Percentiles rank a stretch among this genome's conserved stretches.
Evolutionary conservation across 2,888 invertebrate genomes (phyloP).

Genomic region (Eupithecia inturbata): DNA sequence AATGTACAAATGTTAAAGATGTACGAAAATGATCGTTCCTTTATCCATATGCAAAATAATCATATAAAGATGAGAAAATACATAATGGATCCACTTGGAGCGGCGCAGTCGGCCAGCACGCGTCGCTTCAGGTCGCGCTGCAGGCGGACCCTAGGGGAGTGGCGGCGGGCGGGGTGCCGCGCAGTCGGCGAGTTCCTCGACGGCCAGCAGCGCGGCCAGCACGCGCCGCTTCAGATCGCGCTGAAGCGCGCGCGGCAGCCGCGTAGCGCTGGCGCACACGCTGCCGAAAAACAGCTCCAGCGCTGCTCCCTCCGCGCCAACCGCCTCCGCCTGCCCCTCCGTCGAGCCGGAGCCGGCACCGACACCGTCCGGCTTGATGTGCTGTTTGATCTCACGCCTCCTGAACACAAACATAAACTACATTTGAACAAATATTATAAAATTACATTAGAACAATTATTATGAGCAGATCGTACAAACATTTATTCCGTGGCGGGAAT

Average conservation of each 20-base stretch:
- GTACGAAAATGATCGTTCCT: too few species aligned
- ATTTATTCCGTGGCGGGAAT: too few species aligned
- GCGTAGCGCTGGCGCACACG: conserved; percentile 73
- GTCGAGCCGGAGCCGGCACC: conserved; percentile 49
- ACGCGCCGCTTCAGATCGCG: conserved; percentile 67
- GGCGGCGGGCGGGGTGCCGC: not conserved
- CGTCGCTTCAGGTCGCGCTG: conserved; percentile 68
- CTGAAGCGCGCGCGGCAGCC: conserved; percentile 65
- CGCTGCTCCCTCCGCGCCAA: conserved; percentile 58
- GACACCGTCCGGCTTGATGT: conserved; percentile 65
- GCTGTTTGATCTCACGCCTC: conserved; percentile 50
- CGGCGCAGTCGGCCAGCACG: conserved; percentile 69
- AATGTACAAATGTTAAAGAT: too few species aligned
- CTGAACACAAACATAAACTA: conserved; percentile 49
- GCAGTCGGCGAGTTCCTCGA: conserved; percentile 60
- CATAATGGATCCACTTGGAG: too few species aligned
- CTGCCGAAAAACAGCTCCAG: conserved; percentile 78
- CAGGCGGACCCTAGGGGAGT: conserved; percentile 22
- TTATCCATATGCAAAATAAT: too few species aligned
- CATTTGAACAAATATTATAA: too few species aligned
- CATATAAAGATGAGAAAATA: too few species aligned
- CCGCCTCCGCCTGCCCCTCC: conserved; percentile 48
- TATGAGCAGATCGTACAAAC: too few species aligned
- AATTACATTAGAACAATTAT: too few species aligned
- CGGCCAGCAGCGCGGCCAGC: conserved; percentile 67